A percentile compares a stretch with the other conserved stretches of the same genome.
Evolutionary conservation across 2,797 vertebrate genomes (phyloP).

Genomic region (Dicrostonyx torquatus): DNA sequence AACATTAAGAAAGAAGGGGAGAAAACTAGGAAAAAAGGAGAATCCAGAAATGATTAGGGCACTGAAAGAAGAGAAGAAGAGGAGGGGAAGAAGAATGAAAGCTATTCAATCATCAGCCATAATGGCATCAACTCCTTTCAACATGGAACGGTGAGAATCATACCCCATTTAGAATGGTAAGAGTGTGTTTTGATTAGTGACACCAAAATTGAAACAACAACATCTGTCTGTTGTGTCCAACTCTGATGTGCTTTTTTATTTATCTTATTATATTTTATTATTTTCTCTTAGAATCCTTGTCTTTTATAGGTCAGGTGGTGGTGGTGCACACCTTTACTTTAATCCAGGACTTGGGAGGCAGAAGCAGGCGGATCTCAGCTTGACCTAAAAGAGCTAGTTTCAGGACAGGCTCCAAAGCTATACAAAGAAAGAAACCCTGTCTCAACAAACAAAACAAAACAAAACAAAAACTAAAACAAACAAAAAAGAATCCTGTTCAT

Average conservation of each 20-base stretch:
- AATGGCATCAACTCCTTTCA: not conserved
- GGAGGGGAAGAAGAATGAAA: not conserved
- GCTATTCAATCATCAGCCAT: not conserved
- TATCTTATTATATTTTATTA: not conserved
- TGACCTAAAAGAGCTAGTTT: too few relatives aligned
- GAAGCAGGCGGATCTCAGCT: too few relatives aligned
- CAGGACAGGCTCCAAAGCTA: too few relatives aligned
- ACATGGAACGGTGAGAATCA: not conserved
- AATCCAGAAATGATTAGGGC: too few relatives aligned
- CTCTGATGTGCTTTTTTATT: not conserved
- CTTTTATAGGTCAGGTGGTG: too few relatives aligned
- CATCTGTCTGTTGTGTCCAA: not conserved
- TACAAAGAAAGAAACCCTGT: too few relatives aligned
- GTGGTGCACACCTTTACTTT: too few relatives aligned
- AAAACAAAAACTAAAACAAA: too few relatives aligned
- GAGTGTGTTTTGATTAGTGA: not conserved
- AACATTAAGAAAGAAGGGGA: too few relatives aligned
- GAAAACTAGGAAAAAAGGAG: too few relatives aligned
- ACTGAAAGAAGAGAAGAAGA: not conserved
- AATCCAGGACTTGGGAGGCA: too few relatives aligned
- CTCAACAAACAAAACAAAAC: too few relatives aligned
- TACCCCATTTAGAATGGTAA: not conserved
- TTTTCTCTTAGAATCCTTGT: not conserved
- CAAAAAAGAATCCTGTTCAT: not conserved
- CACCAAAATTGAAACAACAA: constrained; percentile 2